phyloP scores from a whole-genome alignment of 2,888 invertebrate genomes.

The Unio delphinus region DNA sequence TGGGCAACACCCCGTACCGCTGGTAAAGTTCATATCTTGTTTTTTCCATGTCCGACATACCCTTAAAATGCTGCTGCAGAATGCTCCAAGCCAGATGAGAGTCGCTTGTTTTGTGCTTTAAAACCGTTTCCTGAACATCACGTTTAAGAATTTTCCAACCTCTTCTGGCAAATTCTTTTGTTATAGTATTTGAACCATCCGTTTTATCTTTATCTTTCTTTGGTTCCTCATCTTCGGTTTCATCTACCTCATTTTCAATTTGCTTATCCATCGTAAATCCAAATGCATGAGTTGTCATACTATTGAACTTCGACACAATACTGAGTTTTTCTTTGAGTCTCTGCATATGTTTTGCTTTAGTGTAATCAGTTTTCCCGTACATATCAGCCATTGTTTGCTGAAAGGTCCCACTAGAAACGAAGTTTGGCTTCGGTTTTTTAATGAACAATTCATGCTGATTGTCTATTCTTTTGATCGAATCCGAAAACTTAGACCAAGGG shows the following conservation, averaged over 20 bases:
- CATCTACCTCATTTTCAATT: constrained; percentile 13
- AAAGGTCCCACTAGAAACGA: constrained; percentile 50
- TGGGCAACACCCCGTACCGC: constrained; percentile 57
- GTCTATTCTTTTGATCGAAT: constrained; percentile 48
- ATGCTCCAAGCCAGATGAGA: constrained; percentile 50
- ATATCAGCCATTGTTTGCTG: constrained; percentile 55
- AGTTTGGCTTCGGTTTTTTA: constrained; percentile 45
- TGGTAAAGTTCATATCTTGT: constrained; percentile 56
- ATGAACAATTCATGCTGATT: constrained; percentile 30
- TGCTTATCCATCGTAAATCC: constrained; percentile 9
- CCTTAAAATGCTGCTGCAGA: constrained; percentile 51
- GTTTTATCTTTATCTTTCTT: constrained; percentile 13
- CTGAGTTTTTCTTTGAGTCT: constrained; percentile 35
- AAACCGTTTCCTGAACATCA: constrained; percentile 48
- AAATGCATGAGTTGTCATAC: constrained; percentile 28
- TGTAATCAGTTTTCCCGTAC: constrained; percentile 53
- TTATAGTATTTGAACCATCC: constrained; percentile 12
- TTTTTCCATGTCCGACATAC: constrained; percentile 46
- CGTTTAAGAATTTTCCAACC: constrained; percentile 55
- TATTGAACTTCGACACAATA: constrained; percentile 31
- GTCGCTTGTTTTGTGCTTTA: constrained; percentile 43
- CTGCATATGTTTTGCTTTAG: constrained; percentile 28
- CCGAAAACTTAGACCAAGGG: constrained; percentile 46
- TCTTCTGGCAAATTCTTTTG: constrained; percentile 37
- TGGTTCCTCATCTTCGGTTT: not conserved